Base-by-base conservation (phyloP, 92 coral and sea anemone species). In the Porites cylindrica region DNA sequence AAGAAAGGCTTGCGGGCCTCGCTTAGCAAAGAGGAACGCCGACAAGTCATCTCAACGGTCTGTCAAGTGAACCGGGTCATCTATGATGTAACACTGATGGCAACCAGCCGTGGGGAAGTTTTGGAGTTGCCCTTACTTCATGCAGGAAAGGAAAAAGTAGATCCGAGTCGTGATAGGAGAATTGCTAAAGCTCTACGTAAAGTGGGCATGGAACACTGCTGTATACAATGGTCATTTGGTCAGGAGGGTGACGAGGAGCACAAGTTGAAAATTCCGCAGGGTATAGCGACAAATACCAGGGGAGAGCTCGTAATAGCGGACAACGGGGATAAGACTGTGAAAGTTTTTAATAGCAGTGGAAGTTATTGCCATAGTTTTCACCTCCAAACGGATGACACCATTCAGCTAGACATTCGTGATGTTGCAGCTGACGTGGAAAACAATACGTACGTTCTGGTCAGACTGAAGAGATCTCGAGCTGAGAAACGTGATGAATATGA, bases 291-390 rank as follows among this genome's bases (percentile, higher is more conserved):
- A 24, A 70, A 81, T 26, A 11, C 77, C 6, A 23, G 32, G 10
- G 66, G 77, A 24, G 23, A 81, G 60, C 53, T 68, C 47, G 0
- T 81, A 10, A 63, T 69, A 43, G 77, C 14, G 24, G 85, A 81
- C 54, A 10, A 23, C 26, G 21, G 17, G 17, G 76, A 70, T 67
- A 14, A 7, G 1, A 67, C 38, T 12, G 86, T 91, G 6, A 91
- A 88, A 69, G 86, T 82, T 43, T 91, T 82, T 58, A 78, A 61
- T 73, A 70, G 59, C 60, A 54, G 60, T 10, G 94, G 94, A 26
- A 53, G 69, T n/a, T 82, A 82, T 87, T 67, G 64, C 21, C 54
- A 52, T 58, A 43, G 52, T 56, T 72, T 91, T 66, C 18, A 60
- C 26, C 56, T 51, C 5, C 47, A 32, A 51, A 8, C 47, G 6